Base-by-base conservation (phyloP, 2,113 vertebrate genomes). In the Trichomycterus rosablanca region DNA sequence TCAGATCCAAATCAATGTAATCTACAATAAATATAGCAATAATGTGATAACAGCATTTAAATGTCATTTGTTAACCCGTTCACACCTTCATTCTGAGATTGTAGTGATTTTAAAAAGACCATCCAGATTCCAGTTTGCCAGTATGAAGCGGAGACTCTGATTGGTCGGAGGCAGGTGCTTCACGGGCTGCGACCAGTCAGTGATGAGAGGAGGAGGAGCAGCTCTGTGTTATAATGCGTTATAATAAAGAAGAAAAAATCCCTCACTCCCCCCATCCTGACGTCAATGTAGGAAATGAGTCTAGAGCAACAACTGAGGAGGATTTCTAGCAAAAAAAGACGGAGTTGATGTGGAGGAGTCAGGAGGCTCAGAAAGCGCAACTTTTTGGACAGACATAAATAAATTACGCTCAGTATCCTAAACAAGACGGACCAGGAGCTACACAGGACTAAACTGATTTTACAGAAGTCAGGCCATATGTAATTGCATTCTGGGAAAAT, bases 211-310 rank as follows among this genome's bases (percentile, higher is more conserved):
- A 57, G 69, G 73, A 79, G 79, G 60, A 76, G 87, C 77, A 77
- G 82, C 5, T 80, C 83, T 87, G 81, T 87, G 82, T 87, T 87
- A 87, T 84, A 86, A 90, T 80, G 84, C 86, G 81, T 88, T 87
- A 87, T 84, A 86, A 90, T 86, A 84, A 85, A 80, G 79, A 79
- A 82, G 79, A 81, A 84, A 84, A 84, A 80, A 83, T 79, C 81
- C 78, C 82, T 82, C 66, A 65, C 59, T 37, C 77, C 83, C 76
- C 73, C 84, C 84, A 67, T 85, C 72, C 85, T 97, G 93, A 97
- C 93, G 93, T 97, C 92, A 95, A 80, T 82, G 74, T 88, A 86
- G 90, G 91, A 91, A 91, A 91, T 89, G 87, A 90, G 89, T 89
- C 89, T 87, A 82, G 85, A 90, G 88, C 84, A 89, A 88, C 80